Evolutionary conservation across 2,113 vertebrate genomes (phyloP).

Genomic region (Ictalurus furcatus): DNA sequence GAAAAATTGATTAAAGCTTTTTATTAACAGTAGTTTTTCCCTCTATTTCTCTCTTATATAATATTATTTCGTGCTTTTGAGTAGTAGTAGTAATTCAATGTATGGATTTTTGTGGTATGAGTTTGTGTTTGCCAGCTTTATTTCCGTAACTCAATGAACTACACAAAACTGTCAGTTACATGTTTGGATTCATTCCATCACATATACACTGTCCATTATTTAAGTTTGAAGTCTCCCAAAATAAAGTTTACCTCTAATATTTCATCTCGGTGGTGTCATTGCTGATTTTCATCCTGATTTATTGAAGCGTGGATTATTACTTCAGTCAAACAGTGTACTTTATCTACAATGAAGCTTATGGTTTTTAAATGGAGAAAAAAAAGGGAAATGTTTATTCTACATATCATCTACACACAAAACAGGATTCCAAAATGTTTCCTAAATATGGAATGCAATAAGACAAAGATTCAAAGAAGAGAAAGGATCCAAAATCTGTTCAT

Average conservation of each 20-base stretch:
- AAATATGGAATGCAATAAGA: background rate
- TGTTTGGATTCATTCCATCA: constrained; percentile 35
- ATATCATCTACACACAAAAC: background rate
- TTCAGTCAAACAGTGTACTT: background rate
- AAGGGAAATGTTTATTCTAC: background rate
- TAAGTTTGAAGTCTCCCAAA: constrained; percentile 46
- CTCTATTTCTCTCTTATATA: constrained; percentile 37
- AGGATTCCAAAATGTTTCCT: background rate
- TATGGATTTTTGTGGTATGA: constrained; percentile 54
- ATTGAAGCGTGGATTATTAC: background rate
- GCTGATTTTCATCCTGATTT: background rate
- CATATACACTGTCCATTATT: constrained; percentile 49
- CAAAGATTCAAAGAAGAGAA: background rate
- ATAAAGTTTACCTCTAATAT: constrained; percentile 55
- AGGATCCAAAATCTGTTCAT: background rate
- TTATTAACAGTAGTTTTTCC: constrained; percentile 28
- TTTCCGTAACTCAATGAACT: constrained; percentile 42
- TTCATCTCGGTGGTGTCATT: constrained; percentile 9
- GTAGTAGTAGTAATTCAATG: constrained; percentile 43
- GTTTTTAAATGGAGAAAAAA: background rate
- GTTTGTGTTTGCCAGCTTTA: constrained; percentile 46
- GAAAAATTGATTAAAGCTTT: background rate
- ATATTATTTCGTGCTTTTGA: constrained; percentile 54
- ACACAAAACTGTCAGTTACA: constrained; percentile 41
- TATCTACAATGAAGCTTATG: background rate